Evolutionary conservation across 1,140 invertebrate genomes (phyloP), one percentile per base, ranked within the genome.

Genomic region (Campoletis sonorensis): DNA sequence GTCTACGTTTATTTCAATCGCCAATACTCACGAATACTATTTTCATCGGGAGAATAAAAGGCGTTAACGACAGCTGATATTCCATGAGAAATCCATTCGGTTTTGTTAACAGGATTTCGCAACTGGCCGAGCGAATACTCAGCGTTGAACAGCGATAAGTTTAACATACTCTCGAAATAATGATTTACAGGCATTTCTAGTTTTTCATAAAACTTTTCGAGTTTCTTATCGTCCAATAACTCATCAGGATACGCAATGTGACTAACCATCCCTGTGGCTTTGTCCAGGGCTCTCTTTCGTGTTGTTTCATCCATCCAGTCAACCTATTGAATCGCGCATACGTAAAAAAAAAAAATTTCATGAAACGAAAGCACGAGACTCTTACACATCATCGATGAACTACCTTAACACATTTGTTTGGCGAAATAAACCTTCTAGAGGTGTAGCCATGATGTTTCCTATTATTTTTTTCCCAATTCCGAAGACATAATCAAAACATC

Each of bases 271-370:
- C 93, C 93, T 18, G 94, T 92, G 0, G 96, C 94, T 90, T 97
- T 97, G 11, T 95, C 93, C 61, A 96, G 88, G 2, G 96, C 96
- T 40, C 93, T 94, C 79, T 91, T 89, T 79, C 94, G 95, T 0
- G 98, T 98, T 67, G 93, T 92, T 0, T 95, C 93, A 86, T 98
- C 97, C 97, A 98, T 98, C 98, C 97, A 98, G 7, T 96, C 95
- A 4, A 97, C 94, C 86, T 95, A n/a, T n/a, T n/a, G n/a, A n/a
- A n/a, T n/a, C n/a, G n/a, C n/a, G n/a, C n/a, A n/a, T n/a, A n/a
- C n/a, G n/a, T n/a, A n/a, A n/a, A n/a, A n/a, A n/a, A n/a, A n/a
- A n/a, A n/a, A n/a, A n/a, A n/a, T n/a, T n/a, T n/a, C n/a, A n/a
- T n/a, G n/a, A n/a, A n/a, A n/a, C n/a, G n/a, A n/a, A n/a, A n/a